A percentile compares a stretch with the other conserved stretches of the same genome.
Conservation (phyloP, 2,888 invertebrate genomes). For the Lapara coniferarum region DNA sequence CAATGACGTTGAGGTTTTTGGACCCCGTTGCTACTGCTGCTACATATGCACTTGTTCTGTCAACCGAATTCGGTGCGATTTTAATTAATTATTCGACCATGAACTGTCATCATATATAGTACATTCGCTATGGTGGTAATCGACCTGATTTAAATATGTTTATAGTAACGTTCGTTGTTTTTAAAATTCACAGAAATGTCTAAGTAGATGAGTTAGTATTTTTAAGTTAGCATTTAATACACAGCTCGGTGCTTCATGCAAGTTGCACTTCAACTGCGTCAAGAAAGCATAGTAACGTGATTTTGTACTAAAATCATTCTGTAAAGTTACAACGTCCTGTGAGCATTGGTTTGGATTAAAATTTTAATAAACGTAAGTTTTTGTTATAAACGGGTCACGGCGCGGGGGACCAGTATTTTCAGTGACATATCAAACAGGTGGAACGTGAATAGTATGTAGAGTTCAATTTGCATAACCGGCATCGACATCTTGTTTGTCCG, state of each 20-base stretch:
- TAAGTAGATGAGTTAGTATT: too few species aligned
- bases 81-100: too few species aligned
- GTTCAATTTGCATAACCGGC: not conserved
- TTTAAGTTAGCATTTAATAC: too few species aligned
- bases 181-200: too few species aligned
- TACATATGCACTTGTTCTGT: too few species aligned
- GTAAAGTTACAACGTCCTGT: slow-evolving; percentile 1
- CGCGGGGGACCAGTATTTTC: not conserved
- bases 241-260: slow-evolving; percentile 31
- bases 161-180: too few species aligned
- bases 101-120: too few species aligned
- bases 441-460: not conserved
- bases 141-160: too few species aligned
- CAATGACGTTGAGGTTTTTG: too few species aligned
- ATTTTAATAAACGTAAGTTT: slow-evolving; percentile 16
- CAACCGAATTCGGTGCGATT: too few species aligned
- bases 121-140: too few species aligned
- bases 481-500: not conserved
- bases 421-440: not conserved
- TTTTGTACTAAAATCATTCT: slow-evolving; percentile 14
- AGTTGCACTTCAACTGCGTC: slow-evolving; percentile 44
- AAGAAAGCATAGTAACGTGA: slow-evolving; percentile 31
- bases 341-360: slow-evolving; percentile 20
- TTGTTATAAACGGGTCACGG: slow-evolving; percentile 7
- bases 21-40: too few species aligned